Evolutionary conservation across 2,888 invertebrate species (phyloP).

Genomic region (Coleophora flavipennella): DNA sequence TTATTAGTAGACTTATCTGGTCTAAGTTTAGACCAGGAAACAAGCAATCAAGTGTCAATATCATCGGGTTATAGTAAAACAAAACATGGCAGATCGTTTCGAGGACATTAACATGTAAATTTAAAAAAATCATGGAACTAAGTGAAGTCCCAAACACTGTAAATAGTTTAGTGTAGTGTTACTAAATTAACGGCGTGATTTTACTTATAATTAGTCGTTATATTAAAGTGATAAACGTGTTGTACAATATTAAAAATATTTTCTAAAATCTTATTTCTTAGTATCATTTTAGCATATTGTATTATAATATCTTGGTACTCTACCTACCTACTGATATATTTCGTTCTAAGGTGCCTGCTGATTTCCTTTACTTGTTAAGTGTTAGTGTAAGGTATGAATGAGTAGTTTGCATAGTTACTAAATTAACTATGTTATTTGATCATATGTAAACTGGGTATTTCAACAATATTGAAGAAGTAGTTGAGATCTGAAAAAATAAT

Average conservation of each 20-base stretch:
- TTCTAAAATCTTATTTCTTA: constrained; percentile 18
- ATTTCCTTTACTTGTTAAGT: too few species aligned
- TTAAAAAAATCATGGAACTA: constrained; percentile 24
- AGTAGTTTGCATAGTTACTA: too few species aligned
- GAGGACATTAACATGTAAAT: constrained; percentile 47
- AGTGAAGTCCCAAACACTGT: constrained; percentile 46
- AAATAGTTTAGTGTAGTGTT: constrained; percentile 66
- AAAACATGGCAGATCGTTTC: constrained; percentile 60
- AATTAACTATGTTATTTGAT: too few species aligned
- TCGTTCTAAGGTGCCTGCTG: too few species aligned
- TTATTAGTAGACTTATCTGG: constrained; percentile 65
- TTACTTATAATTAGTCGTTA: constrained; percentile 52
- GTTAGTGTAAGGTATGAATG: too few species aligned
- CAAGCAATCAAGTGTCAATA: constrained; percentile 56
- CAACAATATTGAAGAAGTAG: too few species aligned
- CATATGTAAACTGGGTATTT: too few species aligned
- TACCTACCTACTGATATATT: too few species aligned
- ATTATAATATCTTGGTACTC: too few species aligned
- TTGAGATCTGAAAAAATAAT: too few species aligned
- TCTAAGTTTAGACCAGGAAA: constrained; percentile 48
- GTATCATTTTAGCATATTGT: constrained; percentile 18
- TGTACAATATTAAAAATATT: constrained; percentile 64
- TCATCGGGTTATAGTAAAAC: constrained; percentile 69
- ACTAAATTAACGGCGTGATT: constrained; percentile 63
- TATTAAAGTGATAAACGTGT: constrained; percentile 63